Evolutionary conservation across 2,888 invertebrate species (phyloP).

Genomic region (Crossocerus cetratus): DNA sequence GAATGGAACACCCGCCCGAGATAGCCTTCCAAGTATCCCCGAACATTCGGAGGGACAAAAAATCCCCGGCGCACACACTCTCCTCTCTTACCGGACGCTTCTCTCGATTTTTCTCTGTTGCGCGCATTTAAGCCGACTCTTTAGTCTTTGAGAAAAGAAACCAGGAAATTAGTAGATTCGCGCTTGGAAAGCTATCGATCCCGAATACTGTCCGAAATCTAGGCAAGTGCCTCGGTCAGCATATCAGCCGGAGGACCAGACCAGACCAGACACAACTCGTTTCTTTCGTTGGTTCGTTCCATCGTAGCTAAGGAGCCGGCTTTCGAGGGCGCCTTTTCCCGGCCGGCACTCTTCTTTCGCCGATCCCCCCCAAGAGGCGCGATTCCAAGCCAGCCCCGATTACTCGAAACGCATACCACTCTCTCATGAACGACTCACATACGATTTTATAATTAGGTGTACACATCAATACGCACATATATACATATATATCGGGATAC

Average conservation of each 20-base stretch:
- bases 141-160: conserved; percentile 35
- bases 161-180: conserved; percentile 19
- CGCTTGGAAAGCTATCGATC: conserved; percentile 48
- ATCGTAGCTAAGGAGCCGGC: conserved; percentile 16
- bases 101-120: too few relatives aligned
- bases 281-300: conserved; percentile 8
- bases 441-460: conserved; percentile 47
- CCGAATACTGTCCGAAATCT: conserved; percentile 5
- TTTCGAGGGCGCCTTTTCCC: conserved; percentile 12
- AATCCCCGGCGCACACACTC: neutral
- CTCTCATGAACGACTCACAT: conserved; percentile 41
- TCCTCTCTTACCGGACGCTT: too few relatives aligned
- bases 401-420: conserved; percentile 31
- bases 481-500: conserved; percentile 17
- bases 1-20: conserved; percentile 29
- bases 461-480: conserved; percentile 34
- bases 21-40: conserved; percentile 59
- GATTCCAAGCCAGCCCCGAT: conserved; percentile 9
- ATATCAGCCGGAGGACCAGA: conserved; percentile 69
- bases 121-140: neutral
- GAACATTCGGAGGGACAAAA: conserved; percentile 21
- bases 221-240: conserved; percentile 54
- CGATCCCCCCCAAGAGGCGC: conserved; percentile 20
- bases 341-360: conserved; percentile 33
- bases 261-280: conserved; percentile 44